A percentile compares a stretch with the other conserved stretches of the same genome.
phyloP scores from a whole-genome alignment of 1,140 invertebrate genomes.

The Rhagoletis zephyria region DNA sequence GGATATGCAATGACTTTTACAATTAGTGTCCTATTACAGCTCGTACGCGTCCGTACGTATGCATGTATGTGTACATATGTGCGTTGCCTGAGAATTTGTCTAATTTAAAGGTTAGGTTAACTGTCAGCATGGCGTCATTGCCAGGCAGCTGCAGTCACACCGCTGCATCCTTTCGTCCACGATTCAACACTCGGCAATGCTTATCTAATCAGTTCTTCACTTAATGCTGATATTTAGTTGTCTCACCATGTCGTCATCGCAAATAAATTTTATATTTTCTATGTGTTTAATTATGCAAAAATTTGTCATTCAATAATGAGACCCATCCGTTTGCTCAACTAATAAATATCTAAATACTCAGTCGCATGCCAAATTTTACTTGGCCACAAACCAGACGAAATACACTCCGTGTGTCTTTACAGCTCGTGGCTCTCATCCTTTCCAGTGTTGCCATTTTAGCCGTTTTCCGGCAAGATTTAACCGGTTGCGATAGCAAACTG shows the following conservation, averaged over 20 bases:
- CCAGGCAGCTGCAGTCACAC: conserved; percentile 4
- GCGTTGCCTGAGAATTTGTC: conserved; percentile 26
- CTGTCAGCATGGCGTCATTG: conserved; percentile 18
- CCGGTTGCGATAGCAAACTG: no score
- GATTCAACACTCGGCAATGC: background rate
- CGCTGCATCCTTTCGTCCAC: background rate
- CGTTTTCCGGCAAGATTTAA: no score
- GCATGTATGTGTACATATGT: no score
- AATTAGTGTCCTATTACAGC: conserved; percentile 27
- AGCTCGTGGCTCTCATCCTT: background rate
- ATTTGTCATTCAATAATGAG: conserved; percentile 1
- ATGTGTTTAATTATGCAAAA: background rate
- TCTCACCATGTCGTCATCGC: background rate
- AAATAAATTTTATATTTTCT: background rate
- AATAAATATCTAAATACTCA: background rate
- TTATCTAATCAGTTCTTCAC: background rate
- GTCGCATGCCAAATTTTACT: conserved; percentile 8
- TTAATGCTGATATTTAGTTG: background rate
- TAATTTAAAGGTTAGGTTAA: conserved; percentile 47
- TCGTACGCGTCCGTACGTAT: background rate
- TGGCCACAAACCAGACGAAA: background rate
- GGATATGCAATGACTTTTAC: conserved; percentile 37
- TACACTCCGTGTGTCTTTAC: background rate
- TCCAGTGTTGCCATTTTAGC: no score
- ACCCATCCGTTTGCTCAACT: background rate